Percentiles rank a stretch among this genome's conserved stretches.
phyloP scores from a whole-genome alignment of 2,113 vertebrate species.

The Erythrolamprus reginae region DNA sequence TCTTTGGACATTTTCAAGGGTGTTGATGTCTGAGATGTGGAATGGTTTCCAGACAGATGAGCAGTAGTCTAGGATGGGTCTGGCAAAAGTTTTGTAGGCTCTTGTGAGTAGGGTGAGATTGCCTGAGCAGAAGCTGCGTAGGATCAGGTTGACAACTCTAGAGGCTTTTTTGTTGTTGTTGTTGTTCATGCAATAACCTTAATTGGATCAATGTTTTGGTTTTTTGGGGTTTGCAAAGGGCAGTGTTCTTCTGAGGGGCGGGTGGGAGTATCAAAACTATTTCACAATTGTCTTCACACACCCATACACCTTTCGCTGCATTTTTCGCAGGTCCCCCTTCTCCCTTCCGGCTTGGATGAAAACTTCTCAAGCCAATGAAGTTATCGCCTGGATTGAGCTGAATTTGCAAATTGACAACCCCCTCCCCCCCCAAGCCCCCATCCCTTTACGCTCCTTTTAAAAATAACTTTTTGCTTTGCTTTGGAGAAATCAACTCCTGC shows the following conservation, averaged over 20 bases:
- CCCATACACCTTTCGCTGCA: neutral
- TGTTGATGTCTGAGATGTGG: too few species aligned
- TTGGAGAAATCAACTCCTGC: neutral
- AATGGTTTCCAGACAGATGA: too few species aligned
- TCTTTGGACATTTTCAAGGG: too few species aligned
- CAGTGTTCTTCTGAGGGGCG: neutral
- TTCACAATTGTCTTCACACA: neutral
- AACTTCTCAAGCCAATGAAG: neutral
- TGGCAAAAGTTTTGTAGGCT: too few species aligned
- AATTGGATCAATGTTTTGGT: neutral
- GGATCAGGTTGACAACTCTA: too few species aligned
- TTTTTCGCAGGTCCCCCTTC: neutral
- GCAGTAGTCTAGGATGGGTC: too few species aligned
- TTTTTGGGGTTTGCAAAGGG: neutral
- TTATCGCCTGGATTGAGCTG: neutral
- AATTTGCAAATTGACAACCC: neutral
- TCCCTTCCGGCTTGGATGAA: neutral
- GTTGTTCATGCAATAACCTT: neutral
- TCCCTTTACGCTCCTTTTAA: neutral
- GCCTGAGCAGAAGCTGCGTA: too few species aligned
- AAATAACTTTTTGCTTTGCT: constrained; percentile 23
- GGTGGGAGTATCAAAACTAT: too few species aligned
- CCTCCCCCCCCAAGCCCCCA: neutral
- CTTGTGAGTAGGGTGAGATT: too few species aligned
- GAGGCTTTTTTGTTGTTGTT: too few species aligned